Conservation (phyloP, 2,888 invertebrate genomes). For the Apamea sordens region DNA sequence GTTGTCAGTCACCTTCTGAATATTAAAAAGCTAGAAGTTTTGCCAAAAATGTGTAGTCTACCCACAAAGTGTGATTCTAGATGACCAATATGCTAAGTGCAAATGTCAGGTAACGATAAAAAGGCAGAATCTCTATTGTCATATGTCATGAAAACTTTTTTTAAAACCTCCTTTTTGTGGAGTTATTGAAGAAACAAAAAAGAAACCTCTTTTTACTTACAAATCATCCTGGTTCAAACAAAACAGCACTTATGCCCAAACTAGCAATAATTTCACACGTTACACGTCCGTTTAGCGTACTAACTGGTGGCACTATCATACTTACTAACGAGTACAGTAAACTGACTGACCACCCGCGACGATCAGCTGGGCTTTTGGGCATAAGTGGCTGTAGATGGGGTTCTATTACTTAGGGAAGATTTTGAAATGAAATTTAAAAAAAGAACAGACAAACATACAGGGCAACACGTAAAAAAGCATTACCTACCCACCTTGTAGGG, state of each 20-base stretch:
- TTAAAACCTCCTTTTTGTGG: not conserved
- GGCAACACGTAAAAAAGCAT: not conserved
- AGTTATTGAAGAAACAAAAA: not conserved
- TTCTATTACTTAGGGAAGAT: not conserved
- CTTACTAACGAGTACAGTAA: slow-evolving; percentile 36
- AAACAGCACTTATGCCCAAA: slow-evolving; percentile 30
- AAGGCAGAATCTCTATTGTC: not conserved
- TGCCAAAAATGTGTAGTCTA: not conserved
- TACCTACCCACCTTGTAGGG: not conserved
- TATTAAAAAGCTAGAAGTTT: too few relatives aligned
- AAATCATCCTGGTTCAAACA: not conserved
- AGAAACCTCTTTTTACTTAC: not conserved
- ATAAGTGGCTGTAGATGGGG: not conserved
- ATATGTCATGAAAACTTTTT: not conserved
- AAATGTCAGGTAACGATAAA: not conserved
- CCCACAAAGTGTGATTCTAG: not conserved
- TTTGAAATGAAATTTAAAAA: not conserved
- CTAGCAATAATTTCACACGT: slow-evolving; percentile 63
- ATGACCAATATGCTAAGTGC: not conserved
- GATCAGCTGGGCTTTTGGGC: slow-evolving; percentile 27
- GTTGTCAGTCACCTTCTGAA: too few relatives aligned
- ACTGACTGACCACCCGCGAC: slow-evolving; percentile 58
- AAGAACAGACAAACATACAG: not conserved
- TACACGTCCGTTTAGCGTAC: slow-evolving; percentile 55
- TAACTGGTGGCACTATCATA: slow-evolving; percentile 62